A percentile compares a stretch with the other conserved stretches of the same genome.
Conservation (phyloP, 2,888 invertebrate genomes). For the Octodonta nipae region DNA sequence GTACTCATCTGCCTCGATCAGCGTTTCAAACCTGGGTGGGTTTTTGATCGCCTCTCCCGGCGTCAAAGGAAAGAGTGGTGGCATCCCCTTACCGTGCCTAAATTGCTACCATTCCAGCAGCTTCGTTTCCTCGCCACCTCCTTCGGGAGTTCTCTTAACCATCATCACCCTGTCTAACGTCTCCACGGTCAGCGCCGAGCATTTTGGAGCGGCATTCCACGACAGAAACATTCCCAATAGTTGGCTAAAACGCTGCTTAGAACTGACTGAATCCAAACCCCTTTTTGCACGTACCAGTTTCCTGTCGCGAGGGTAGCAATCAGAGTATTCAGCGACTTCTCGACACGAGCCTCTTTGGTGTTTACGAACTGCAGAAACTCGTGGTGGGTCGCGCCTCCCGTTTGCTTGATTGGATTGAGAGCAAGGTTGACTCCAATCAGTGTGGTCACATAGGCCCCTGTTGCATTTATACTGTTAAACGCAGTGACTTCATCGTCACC, state of each 20-base stretch:
- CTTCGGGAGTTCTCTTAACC: no score
- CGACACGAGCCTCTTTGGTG: background rate
- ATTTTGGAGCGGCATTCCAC: background rate
- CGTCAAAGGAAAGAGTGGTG: background rate
- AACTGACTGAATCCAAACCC: background rate
- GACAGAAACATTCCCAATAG: background rate
- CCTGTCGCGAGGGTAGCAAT: background rate
- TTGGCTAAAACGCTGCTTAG: background rate
- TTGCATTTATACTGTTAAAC: background rate
- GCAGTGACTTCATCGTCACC: background rate
- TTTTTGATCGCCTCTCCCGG: background rate
- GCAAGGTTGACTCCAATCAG: background rate
- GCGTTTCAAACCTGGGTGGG: background rate
- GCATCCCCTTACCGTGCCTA: background rate
- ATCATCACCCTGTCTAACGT: background rate
- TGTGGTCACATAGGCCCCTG: background rate
- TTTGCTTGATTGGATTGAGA: background rate
- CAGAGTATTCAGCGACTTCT: background rate
- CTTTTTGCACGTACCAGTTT: conserved; percentile 1
- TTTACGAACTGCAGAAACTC: conserved; percentile 1
- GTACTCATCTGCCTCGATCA: background rate
- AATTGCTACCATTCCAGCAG: background rate
- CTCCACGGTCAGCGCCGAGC: background rate
- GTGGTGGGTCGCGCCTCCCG: background rate
- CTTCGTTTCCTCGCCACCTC: no score